phyloP scores from a whole-genome alignment of 2,888 invertebrate genomes.

The Terebella lapidaria region DNA sequence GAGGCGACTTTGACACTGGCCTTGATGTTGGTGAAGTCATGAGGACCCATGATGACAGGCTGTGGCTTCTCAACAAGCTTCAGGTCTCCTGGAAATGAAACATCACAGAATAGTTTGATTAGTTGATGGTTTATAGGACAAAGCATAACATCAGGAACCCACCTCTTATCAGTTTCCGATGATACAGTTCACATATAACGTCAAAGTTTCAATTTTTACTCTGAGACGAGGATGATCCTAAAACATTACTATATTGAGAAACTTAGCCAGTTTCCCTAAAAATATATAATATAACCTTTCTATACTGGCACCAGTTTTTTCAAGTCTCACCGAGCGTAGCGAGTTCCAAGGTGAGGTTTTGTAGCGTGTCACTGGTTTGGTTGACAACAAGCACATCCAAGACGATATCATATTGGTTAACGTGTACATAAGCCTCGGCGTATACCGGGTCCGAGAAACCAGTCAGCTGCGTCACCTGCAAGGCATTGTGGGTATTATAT shows the following conservation, averaged over 20 bases:
- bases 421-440: conserved; percentile 98
- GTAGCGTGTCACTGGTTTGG: conserved; percentile 92
- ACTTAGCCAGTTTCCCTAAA: too few species aligned
- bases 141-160: too few species aligned
- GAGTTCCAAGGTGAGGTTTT: conserved; percentile 94
- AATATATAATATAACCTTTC: too few species aligned
- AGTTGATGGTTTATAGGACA: too few species aligned
- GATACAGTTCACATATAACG: too few species aligned
- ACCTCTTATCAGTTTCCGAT: neutral
- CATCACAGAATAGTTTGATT: too few species aligned
- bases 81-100: conserved; percentile 68
- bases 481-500: too few species aligned
- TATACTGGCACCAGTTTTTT: too few species aligned
- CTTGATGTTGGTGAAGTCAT: conserved; percentile 96
- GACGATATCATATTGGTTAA: conserved; percentile 86
- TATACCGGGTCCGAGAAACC: conserved; percentile 99
- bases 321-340: conserved; percentile 78
- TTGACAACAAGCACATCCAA: conserved; percentile 91
- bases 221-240: too few species aligned
- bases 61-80: conserved; percentile 97
- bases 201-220: too few species aligned
- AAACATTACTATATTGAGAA: too few species aligned
- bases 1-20: conserved; percentile 96
- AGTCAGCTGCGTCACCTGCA: conserved; percentile 81
- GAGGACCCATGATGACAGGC: conserved; percentile 89